Conservation (phyloP, 2,797 vertebrate species). For the Streptopelia turtur region DNA sequence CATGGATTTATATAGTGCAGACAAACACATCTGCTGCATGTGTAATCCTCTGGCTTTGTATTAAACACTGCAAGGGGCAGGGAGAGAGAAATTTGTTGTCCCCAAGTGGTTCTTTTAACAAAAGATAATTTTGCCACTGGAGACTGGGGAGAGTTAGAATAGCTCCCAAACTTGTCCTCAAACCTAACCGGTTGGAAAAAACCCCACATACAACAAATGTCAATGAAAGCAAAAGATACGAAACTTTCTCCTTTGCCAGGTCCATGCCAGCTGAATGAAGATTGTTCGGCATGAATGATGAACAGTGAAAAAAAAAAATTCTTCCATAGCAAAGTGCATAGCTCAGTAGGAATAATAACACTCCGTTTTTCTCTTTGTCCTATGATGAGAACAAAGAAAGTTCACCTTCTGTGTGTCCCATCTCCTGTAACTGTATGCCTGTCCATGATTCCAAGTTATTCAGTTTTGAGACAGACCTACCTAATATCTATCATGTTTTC, state of each 20-base stretch:
- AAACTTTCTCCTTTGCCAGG: neutral
- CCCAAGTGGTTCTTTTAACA: neutral
- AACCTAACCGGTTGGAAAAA: neutral
- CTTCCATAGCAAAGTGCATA: neutral
- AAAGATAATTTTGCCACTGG: constrained; percentile 6
- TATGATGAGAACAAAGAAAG: neutral
- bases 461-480: neutral
- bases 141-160: neutral
- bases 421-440: neutral
- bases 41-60: constrained; percentile 17
- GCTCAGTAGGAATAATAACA: neutral
- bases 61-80: neutral
- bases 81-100: neutral
- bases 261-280: neutral
- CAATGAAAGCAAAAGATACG: neutral
- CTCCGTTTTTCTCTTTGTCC: neutral
- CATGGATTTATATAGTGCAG: constrained; percentile 64
- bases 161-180: neutral
- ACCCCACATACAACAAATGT: neutral
- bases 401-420: neutral
- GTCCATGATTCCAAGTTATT: neutral
- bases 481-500: neutral
- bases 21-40: constrained; percentile 63
- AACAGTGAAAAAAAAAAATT: neutral
- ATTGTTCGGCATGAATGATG: neutral